Evolutionary conservation across 2,888 invertebrate genomes (phyloP).

Genomic region (Folsomia manolachei): DNA sequence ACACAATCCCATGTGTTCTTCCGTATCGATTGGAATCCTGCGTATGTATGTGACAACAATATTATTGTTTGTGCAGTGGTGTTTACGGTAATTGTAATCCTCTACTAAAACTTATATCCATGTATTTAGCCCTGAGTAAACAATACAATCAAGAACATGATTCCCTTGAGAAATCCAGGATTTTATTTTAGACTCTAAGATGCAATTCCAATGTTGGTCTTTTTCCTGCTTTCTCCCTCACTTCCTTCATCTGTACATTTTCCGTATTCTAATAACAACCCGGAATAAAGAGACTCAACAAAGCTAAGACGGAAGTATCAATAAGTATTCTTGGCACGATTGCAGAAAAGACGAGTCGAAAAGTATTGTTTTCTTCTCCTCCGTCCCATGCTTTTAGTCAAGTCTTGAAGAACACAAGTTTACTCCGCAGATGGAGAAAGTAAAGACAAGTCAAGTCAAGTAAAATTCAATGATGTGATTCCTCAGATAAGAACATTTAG

Average conservation of each 20-base stretch:
- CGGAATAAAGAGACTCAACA: background rate
- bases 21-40: too few relatives aligned
- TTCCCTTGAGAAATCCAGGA: background rate
- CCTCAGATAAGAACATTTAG: background rate
- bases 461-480: constrained; percentile 3
- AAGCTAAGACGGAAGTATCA: background rate
- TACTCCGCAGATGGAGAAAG: background rate
- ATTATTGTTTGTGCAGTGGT: too few relatives aligned
- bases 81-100: too few relatives aligned
- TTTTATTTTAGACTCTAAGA: background rate
- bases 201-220: background rate
- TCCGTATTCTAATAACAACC: background rate
- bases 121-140: too few relatives aligned
- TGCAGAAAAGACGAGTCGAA: background rate
- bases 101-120: too few relatives aligned
- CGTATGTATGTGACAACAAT: too few relatives aligned
- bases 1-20: too few relatives aligned
- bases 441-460: background rate
- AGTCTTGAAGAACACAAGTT: background rate
- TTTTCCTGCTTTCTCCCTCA: background rate
- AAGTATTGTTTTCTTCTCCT: constrained; percentile 1
- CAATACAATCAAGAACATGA: background rate
- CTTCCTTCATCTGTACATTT: background rate
- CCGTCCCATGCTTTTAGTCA: background rate
- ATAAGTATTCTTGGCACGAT: constrained; percentile 3